Base-by-base conservation (phyloP, 2,888 invertebrate genomes). In the Gasteruption jaculator region DNA sequence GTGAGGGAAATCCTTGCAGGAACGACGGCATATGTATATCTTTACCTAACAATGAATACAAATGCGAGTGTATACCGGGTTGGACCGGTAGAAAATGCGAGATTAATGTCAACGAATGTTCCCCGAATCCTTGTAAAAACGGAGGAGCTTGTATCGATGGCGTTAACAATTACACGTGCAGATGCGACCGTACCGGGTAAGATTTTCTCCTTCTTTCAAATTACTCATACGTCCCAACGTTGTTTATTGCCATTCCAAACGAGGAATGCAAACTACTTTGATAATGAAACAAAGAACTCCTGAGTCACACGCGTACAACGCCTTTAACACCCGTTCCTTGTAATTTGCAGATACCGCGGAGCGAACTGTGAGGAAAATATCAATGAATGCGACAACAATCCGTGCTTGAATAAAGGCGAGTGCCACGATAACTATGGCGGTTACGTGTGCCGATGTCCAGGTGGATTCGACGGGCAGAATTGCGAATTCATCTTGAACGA, bases 361-460 rank as follows among this genome's bases (percentile, higher is more conserved):
- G 63, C 74, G 7, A 75, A 82, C 7, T 91, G 91, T 68, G 84
- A 87, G 56, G 67, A 75, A 11, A 88, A 91, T 71, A 80, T 90
- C 55, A 82, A 91, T 72, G 91, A 91, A 71, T 91, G 91, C 67
- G 58, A 69, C 37, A 74, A 76, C 49, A 78, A 79, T 48, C 87
- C 88, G 11, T 86, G 85, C 57, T 63, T 77, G 33, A 86, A 88
- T 53, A 79, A 80, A 50, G 90, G 88, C 18, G 76, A 78, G 30
- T 91, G 91, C 72, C 88, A 83, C 69, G 87, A 90, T 71, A 86
- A 82, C 40, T 89, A 89, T 68, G 90, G 90, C 10, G 76, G 83
- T 36, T 91, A 81, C 62, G 74, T 82, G 52, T 91, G 91, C 66
- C 82, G 83, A 57, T 91, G 91, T 69, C 76, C 75, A 39, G 75